Evolutionary conservation across 2,888 invertebrate species (phyloP).

Genomic region (Balanococcus diminutus): DNA sequence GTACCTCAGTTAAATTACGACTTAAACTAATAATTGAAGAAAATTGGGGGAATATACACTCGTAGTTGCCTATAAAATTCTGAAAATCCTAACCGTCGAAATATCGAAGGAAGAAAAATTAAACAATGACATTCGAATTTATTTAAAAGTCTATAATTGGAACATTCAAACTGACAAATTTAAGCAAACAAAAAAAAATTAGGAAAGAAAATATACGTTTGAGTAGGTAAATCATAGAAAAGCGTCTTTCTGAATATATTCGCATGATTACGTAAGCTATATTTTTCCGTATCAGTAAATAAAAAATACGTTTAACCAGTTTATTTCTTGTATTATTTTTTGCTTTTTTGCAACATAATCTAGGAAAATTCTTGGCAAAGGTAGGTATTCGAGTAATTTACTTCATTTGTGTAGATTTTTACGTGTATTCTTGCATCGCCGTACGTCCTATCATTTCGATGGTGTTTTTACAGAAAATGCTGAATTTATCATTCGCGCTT

Average conservation of each 20-base stretch:
- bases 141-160: neutral
- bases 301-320: conserved; percentile 21
- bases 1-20: too few species aligned
- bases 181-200: neutral
- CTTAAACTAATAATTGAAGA: too few species aligned
- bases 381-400: conserved; percentile 38
- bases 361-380: conserved; percentile 35
- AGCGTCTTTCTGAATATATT: neutral
- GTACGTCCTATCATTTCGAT: conserved; percentile 11
- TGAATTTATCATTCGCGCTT: conserved; percentile 39
- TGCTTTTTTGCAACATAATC: neutral
- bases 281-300: neutral
- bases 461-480: conserved; percentile 36
- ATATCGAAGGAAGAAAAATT: neutral
- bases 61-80: neutral
- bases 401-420: neutral
- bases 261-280: neutral
- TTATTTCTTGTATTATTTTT: neutral
- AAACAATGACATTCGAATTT: neutral
- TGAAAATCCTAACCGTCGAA: neutral
- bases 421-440: neutral
- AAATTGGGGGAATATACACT: too few species aligned
- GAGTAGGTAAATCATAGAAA: neutral
- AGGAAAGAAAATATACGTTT: neutral
- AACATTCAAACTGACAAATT: neutral